Evolutionary conservation across 1,140 invertebrate genomes (phyloP), one percentile per base, ranked within the genome.

Genomic region (Potamilus streckersoni): DNA sequence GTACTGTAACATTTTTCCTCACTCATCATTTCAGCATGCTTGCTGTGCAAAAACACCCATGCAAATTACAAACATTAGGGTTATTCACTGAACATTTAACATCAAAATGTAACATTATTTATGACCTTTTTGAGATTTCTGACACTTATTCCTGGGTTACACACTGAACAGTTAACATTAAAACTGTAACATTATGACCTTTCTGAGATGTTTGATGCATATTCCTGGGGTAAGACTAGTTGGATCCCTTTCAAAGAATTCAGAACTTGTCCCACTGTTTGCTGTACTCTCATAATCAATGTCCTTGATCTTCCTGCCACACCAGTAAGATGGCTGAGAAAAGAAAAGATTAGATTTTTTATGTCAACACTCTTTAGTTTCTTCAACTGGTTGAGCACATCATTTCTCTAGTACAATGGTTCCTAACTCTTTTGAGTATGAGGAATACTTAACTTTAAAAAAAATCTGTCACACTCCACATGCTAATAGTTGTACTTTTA

Each of bases 171-270:
- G 6, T 49, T 49, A 49, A 49, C 11, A 49, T 49, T 49, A 49
- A 49, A 63, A 66, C 56, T 20, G 31, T 38, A 62, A 64, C 19
- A 23, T 38, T 55, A 23, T 69, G 69, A 84, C 83, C 78, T 84
- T 84, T 62, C 69, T 70, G 0, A 84, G 74, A 71, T 80, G 69
- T 31, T 68, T 27, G 8, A 84, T 82, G 19, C 68, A 68, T n/a
- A 88, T 86, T 3, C 94, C 94, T 59, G 92, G 84, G 17, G 89
- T 85, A 14, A 92, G 80, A 74, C 90, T 88, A 6, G 75, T 78
- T 16, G 93, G 93, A 49, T 94, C 93, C 6, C 82, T 73, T 80
- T 94, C 93, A 83, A 93, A 93, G 31, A 85, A 81, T 27, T 74
- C 58, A 19, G 27, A 59, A 49, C 71, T 60, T 8, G 17, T 16